Evolutionary conservation across 1,140 invertebrate species (phyloP), one percentile per base, ranked within the genome.

Genomic region (Drosophila guanche): DNA sequence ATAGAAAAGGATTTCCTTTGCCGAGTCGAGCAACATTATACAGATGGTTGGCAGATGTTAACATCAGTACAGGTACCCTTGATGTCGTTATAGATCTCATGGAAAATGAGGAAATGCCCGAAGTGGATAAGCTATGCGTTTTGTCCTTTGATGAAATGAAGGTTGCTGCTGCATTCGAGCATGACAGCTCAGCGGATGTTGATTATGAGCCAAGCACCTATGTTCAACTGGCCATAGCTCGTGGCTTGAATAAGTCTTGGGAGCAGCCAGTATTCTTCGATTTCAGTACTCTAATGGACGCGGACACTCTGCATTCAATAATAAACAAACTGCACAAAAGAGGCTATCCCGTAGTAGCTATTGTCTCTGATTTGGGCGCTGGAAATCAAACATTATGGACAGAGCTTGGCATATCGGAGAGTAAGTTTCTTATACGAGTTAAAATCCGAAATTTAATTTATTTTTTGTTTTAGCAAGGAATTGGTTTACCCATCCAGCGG

Each of bases 81-180:
- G 16, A 20, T 20, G 16, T 20, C 16, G 16, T 20, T 20, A 20
- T 20, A 22, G 54, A 67, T 27, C 50, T 73, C 8, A 61, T 73
- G 70, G 47, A 57, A 33, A 52, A 56, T 20, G 43, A 33, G 7
- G 33, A 41, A 14, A 55, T 56, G 53, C 4, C 27, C 6, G 4
- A 10, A 20, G 14, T 29, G 3, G 69, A 73, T 29, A 61, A 55
- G 14, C 5, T 76, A 3, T 75, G 67, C 27, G 52, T 76, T 14
- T 52, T 76, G 16, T 51, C 59, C 3, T 62, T 72, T 16, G 69
- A 72, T 50, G 57, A 72, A 52, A 76, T 76, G 37, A 53, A 60
- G 29, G 23, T 76, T 20, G 16, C 42, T 37, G 42, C 41, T 22
- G 40, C 22, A 3, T 59, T 25, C 16, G 69, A 76, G 14, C 20